Percentiles rank a stretch among this genome's conserved stretches.
Evolutionary conservation across 2,113 vertebrate genomes (phyloP).

Genomic region (Oreotrochilus melanogaster): DNA sequence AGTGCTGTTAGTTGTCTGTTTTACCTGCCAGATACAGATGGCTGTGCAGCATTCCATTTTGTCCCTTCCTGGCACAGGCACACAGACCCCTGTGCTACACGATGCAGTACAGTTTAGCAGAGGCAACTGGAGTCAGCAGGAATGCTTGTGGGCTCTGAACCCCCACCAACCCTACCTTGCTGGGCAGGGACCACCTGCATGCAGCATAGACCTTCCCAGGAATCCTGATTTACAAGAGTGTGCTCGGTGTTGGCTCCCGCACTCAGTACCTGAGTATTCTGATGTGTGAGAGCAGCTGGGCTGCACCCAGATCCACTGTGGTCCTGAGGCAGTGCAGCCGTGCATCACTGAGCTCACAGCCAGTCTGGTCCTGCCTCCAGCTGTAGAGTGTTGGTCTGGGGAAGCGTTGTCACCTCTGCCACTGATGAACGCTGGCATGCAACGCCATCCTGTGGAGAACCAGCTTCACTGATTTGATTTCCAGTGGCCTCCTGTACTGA

Average conservation of each 20-base stretch:
- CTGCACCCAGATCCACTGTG: not conserved
- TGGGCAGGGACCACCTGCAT: not conserved
- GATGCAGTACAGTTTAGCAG: not conserved
- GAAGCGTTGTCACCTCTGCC: not conserved
- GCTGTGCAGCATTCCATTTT: not conserved
- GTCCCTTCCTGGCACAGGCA: not conserved
- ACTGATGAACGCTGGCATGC: not conserved
- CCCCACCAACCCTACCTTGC: not conserved
- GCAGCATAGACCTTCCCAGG: not conserved
- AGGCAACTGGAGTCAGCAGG: not conserved
- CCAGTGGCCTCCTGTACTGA: not conserved
- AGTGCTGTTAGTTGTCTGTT: not conserved
- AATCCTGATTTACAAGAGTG: not conserved
- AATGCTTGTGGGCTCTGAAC: not conserved
- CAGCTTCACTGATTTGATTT: not conserved
- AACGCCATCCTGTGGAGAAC: not conserved
- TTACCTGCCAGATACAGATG: not conserved
- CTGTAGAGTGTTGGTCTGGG: no score
- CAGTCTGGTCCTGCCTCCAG: not conserved
- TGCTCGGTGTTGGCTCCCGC: no score
- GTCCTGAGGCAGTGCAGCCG: not conserved
- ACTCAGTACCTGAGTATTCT: not conserved
- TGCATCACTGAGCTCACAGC: not conserved
- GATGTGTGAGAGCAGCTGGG: not conserved
- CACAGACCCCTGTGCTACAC: not conserved